Base-by-base conservation (phyloP, 2,888 invertebrate genomes). In the Euphydryas editha region DNA sequence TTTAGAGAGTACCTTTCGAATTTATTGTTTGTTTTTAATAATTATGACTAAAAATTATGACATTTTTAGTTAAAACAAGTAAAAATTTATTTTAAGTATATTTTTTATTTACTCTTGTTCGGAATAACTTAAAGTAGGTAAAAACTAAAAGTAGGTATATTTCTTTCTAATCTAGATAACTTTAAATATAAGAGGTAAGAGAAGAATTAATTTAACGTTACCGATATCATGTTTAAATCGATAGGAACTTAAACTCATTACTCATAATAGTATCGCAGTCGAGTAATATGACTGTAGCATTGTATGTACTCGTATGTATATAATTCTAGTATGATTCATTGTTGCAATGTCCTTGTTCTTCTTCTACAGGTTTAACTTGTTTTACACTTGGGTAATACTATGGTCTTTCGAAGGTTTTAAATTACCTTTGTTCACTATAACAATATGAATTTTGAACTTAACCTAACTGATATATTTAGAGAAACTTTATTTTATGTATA, bases 311-410 rank as follows among this genome's bases (percentile, higher is more conserved):
- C 10, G n/a, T 57, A 49, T 56, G 11, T 15, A 63, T n/a, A 37
- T 57, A 56, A 57, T 62, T 62, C 49, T 63, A 63, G 65, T 46
- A 17, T 54, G 30, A 36, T 54, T 65, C 65, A 68, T 68, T 68
- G 61, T 68, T 61, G 8, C 0, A 13, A 42, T 30, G 58, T 37
- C 65, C 68, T 68, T 68, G 60, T 51, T 42, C 56, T 17, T 39
- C 39, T 54, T 24, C 49, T 57, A 65, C 61, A 56, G 11, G 68
- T 68, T 56, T 5, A 8, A 61, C 65, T 39, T 17, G 58, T 68
- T 54, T 10, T n/a, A 15, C 24, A 51, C 30, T 51, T 51, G 24
- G n/a, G 1, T 36, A 17, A 15, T 44, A n/a, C 7, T n/a, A 11
- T 54, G 30, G n/a, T 11, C 24, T 11, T n/a, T 11, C 10, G 1